phyloP scores from a whole-genome alignment of 2,797 vertebrate species.

The Craterocephalus amniculus region DNA sequence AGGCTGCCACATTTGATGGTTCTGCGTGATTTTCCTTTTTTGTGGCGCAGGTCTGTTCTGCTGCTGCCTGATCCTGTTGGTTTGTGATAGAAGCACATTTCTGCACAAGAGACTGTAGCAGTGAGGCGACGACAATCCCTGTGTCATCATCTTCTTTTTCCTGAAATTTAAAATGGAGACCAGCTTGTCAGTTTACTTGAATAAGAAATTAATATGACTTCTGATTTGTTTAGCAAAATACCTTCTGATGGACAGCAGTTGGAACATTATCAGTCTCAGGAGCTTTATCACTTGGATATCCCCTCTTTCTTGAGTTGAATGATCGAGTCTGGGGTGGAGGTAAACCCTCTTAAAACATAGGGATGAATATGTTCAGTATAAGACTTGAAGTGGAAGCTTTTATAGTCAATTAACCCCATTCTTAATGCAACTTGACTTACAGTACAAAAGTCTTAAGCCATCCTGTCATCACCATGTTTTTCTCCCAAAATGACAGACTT shows the following conservation, averaged over 20 bases:
- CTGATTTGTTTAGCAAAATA: conserved; percentile 19
- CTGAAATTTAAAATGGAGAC: conserved; percentile 37
- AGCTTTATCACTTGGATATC: conserved; percentile 20
- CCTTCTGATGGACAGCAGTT: conserved; percentile 44
- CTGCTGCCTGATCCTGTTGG: conserved; percentile 17
- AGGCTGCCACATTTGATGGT: not conserved
- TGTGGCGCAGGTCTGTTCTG: conserved; percentile 7
- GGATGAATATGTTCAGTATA: not conserved
- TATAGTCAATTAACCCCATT: not conserved
- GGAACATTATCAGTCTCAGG: conserved; percentile 6
- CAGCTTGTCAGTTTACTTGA: not conserved
- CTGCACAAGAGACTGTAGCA: conserved; percentile 15
- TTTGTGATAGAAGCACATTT: conserved; percentile 24
- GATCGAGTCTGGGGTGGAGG: conserved; percentile 31
- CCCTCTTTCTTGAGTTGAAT: conserved; percentile 59
- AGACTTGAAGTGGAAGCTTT: conserved; percentile 2
- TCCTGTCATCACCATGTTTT: too few species aligned
- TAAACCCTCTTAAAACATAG: conserved; percentile 46
- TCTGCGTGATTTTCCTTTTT: conserved; percentile 22
- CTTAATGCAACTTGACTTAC: too few species aligned
- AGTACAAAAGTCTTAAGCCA: too few species aligned
- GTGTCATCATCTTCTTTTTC: conserved; percentile 18
- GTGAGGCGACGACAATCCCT: not conserved
- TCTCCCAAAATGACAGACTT: too few species aligned
- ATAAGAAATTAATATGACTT: not conserved